Percentiles rank a stretch among this genome's conserved stretches.
Conservation (phyloP, 2,113 vertebrate genomes). For the Callospermophilus lateralis region DNA sequence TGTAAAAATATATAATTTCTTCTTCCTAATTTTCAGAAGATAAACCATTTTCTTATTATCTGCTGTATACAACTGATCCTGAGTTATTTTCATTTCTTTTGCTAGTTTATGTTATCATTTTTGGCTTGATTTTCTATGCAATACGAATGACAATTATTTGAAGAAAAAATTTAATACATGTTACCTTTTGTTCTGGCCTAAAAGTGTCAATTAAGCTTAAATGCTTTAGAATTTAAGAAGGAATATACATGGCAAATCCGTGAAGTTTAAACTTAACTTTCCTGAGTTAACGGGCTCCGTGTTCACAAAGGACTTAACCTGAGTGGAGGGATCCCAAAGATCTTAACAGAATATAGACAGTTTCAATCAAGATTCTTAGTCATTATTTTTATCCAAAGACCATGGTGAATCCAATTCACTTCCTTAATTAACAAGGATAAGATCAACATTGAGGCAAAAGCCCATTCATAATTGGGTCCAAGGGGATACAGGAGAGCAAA, state of each 20-base stretch:
- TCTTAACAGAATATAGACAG: slow-evolving; percentile 60
- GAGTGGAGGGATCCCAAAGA: slow-evolving; percentile 56
- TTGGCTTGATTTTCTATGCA: slow-evolving; percentile 78
- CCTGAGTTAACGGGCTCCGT: slow-evolving; percentile 50
- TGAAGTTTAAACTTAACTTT: slow-evolving; percentile 73
- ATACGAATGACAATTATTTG: slow-evolving; percentile 73
- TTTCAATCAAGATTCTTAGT: slow-evolving; percentile 77
- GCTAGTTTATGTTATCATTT: slow-evolving; percentile 78
- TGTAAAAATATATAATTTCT: slow-evolving; percentile 88
- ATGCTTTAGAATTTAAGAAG: slow-evolving; percentile 74
- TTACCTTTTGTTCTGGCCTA: slow-evolving; percentile 69
- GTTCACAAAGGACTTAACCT: slow-evolving; percentile 76
- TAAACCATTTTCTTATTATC: slow-evolving; percentile 70
- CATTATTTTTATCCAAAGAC: slow-evolving; percentile 82
- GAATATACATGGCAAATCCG: slow-evolving; percentile 67
- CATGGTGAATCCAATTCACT: slow-evolving; percentile 81
- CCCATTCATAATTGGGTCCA: slow-evolving; percentile 84
- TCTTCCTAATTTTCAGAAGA: slow-evolving; percentile 67
- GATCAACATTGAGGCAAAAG: slow-evolving; percentile 83
- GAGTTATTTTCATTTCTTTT: slow-evolving; percentile 67
- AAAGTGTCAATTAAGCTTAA: slow-evolving; percentile 82
- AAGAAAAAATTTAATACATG: slow-evolving; percentile 66
- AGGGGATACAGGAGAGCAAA: slow-evolving; percentile 79
- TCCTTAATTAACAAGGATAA: slow-evolving; percentile 87
- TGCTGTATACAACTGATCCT: slow-evolving; percentile 54